Evolutionary conservation across 23 tunicate genomes (phyloP).

Genomic region (Corella eumyota): DNA sequence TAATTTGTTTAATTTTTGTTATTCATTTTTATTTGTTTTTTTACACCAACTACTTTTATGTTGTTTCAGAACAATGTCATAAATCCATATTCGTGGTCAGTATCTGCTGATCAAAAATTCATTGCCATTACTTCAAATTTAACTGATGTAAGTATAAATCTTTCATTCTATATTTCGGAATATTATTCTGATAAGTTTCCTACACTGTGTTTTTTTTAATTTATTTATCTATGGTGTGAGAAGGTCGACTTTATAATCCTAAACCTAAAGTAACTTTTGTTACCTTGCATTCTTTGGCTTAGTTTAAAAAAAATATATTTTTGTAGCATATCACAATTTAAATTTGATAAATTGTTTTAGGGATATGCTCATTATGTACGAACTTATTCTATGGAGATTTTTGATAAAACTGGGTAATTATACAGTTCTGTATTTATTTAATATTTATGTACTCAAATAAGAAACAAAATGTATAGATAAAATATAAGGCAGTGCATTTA

Average conservation of each 20-base stretch:
- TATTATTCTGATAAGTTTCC: too few species aligned
- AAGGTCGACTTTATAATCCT: too few species aligned
- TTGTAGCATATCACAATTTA: too few species aligned
- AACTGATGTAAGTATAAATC: slow-evolving; percentile 33
- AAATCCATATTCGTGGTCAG: slow-evolving; percentile 20
- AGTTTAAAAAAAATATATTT: too few species aligned
- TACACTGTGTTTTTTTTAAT: too few species aligned
- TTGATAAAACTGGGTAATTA: slow-evolving; percentile 33
- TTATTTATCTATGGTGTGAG: too few species aligned
- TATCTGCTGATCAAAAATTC: slow-evolving; percentile 27
- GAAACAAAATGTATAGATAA: too few species aligned
- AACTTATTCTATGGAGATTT: slow-evolving; percentile 40
- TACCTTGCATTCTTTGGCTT: too few species aligned
- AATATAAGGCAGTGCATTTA: too few species aligned
- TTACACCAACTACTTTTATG: too few species aligned
- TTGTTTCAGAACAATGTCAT: slow-evolving; percentile 14
- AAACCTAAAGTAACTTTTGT: too few species aligned
- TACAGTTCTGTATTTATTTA: not conserved
- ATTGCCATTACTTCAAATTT: slow-evolving; percentile 26
- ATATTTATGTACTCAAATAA: not conserved
- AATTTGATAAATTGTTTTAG: slow-evolving; percentile 12
- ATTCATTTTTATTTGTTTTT: too few species aligned
- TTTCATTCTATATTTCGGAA: not conserved
- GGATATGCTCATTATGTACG: slow-evolving; percentile 85
- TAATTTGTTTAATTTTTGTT: not conserved